Percentiles rank a stretch among this genome's conserved stretches.
phyloP scores from a whole-genome alignment of 2,888 invertebrate genomes.

The Ochropleura leucogaster region DNA sequence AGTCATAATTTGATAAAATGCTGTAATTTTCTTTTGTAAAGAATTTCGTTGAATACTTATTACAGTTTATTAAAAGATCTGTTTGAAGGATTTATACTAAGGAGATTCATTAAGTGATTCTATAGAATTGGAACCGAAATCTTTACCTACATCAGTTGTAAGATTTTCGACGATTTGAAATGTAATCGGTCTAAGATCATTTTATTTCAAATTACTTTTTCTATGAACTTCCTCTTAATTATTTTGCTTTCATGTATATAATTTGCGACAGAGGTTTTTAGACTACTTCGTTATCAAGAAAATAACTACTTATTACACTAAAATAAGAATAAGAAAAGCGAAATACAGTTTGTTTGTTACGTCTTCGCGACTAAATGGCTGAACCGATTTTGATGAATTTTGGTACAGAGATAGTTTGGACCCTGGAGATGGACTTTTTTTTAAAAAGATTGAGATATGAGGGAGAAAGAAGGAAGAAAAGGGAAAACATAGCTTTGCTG shows the following conservation, averaged over 20 bases:
- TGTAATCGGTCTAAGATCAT: constrained; percentile 15
- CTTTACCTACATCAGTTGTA: constrained; percentile 1
- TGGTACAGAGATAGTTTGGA: too few species aligned
- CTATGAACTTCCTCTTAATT: not conserved
- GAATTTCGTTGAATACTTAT: constrained; percentile 10
- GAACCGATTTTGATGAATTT: too few species aligned
- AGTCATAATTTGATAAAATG: constrained; percentile 9
- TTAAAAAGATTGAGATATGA: too few species aligned
- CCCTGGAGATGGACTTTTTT: too few species aligned
- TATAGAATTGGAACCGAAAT: not conserved
- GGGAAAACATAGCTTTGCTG: too few species aligned
- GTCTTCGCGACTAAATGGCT: too few species aligned
- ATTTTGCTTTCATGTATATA: not conserved
- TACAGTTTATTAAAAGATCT: constrained; percentile 19
- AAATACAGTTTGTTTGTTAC: too few species aligned
- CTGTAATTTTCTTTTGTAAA: constrained; percentile 10
- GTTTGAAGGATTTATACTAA: constrained; percentile 21
- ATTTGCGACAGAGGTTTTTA: not conserved
- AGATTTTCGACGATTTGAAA: constrained; percentile 10
- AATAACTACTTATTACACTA: too few species aligned
- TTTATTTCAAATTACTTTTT: constrained; percentile 10
- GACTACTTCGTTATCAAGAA: not conserved
- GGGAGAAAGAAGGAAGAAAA: too few species aligned
- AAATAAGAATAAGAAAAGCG: not conserved
- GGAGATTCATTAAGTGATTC: constrained; percentile 25